Conservation (phyloP, 2,113 vertebrate species). For the Salvelinus fontinalis region DNA sequence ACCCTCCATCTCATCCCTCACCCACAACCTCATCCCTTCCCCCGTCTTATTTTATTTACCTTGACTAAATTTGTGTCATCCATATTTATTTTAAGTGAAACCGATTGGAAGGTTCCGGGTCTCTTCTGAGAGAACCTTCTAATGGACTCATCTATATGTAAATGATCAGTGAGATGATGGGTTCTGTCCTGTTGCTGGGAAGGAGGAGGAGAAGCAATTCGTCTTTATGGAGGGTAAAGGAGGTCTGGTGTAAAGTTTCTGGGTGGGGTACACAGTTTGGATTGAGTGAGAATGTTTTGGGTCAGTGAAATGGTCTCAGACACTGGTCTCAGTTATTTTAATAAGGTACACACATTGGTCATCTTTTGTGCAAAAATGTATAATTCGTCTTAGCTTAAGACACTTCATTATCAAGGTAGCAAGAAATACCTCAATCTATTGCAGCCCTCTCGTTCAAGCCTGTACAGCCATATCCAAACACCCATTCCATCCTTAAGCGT, state of each 20-base stretch:
- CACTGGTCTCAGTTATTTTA: too few species aligned
- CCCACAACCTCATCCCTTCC: neutral
- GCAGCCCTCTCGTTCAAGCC: neutral
- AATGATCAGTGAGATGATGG: conserved; percentile 44
- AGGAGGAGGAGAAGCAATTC: neutral
- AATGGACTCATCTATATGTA: conserved; percentile 70
- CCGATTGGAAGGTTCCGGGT: conserved; percentile 17
- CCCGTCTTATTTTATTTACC: neutral
- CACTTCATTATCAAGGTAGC: too few species aligned
- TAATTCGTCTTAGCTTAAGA: too few species aligned
- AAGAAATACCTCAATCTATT: neutral
- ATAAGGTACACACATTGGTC: too few species aligned
- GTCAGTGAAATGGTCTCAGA: too few species aligned
- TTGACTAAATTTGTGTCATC: conserved; percentile 1
- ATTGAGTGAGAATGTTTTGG: too few species aligned
- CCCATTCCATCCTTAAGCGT: neutral
- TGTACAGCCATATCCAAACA: neutral
- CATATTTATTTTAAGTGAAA: conserved; percentile 22
- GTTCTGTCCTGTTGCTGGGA: neutral
- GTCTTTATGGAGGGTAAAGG: neutral
- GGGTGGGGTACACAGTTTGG: too few species aligned
- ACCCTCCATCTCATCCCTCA: neutral
- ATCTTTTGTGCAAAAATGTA: too few species aligned
- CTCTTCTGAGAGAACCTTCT: conserved; percentile 29
- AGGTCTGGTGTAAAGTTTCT: neutral